Evolutionary conservation across 2,113 vertebrate species (phyloP), one percentile per base, ranked within the genome.

Genomic region (Alces alces): DNA sequence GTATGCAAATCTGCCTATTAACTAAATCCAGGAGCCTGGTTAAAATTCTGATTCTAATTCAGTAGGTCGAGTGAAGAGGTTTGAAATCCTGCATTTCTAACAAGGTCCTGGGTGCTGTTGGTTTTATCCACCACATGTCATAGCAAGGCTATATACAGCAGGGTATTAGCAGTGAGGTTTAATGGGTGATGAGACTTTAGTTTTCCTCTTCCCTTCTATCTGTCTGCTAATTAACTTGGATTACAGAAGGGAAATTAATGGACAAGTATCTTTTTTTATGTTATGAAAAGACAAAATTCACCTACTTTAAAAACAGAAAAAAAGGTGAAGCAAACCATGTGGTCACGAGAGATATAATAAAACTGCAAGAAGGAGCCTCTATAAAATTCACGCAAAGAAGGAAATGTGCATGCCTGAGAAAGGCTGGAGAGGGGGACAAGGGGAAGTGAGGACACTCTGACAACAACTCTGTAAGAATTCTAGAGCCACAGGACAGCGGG

Each of bases 301-400:
- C 54, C 58, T 80, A 87, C 47, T 93, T 60, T 84, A 85, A 23
- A n/a, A 92, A 50, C 16, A 94, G 89, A 60, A 92, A 66, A 90
- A 82, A 19, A 43, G 28, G 55, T 64, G 10, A 93, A 87, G 58
- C 25, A 66, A 58, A 76, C 36, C 2, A 54, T 43, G 88, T 33
- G 30, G 7, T 21, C 30, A 88, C 5, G 11, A 36, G 13, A 88
- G 43, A 43, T 1, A 50, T 12, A 45, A 64, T 45, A 86, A 36
- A 61, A 39, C 82, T 57, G 12, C 0, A 4, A 58, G 79, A 45
- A 85, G 47, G 28, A 96, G 57, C 6, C 21, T 33, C 19, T 30
- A 2, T 54, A 84, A 82, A 76, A 73, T 9, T 16, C 61, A 39
- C 8, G 14, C 39, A 27, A 25, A 43, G 95, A 76, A 66, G 54